Evolutionary conservation across 1,140 invertebrate genomes (phyloP).

Genomic region (Antheraea mylitta): DNA sequence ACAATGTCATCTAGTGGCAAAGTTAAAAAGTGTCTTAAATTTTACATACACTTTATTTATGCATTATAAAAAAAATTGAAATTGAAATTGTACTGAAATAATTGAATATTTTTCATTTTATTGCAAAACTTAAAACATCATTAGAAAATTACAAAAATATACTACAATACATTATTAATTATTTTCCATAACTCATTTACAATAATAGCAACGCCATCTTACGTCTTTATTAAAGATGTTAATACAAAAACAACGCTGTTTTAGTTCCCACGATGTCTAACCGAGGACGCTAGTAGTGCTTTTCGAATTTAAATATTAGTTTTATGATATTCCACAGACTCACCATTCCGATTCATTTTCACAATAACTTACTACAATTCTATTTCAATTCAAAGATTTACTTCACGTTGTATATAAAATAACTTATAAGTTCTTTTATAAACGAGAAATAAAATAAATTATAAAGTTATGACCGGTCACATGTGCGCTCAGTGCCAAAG

Average conservation of each 20-base stretch:
- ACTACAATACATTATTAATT: too few relatives aligned
- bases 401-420: background rate
- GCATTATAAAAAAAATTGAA: too few relatives aligned
- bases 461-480: slow-evolving; percentile 49
- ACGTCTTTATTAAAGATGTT: background rate
- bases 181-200: too few relatives aligned
- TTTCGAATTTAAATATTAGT: background rate
- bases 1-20: too few relatives aligned
- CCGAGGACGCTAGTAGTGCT: slow-evolving; percentile 15
- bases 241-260: background rate
- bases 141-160: too few relatives aligned
- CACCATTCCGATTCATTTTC: slow-evolving; percentile 56
- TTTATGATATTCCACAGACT: slow-evolving; percentile 31
- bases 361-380: slow-evolving; percentile 14
- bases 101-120: too few relatives aligned
- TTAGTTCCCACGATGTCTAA: background rate
- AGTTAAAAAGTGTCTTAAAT: too few relatives aligned
- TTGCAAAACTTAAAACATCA: too few relatives aligned
- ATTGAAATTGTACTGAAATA: too few relatives aligned
- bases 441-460: slow-evolving; percentile 9
- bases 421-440: background rate
- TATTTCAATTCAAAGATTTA: background rate
- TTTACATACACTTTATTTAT: too few relatives aligned
- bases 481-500: slow-evolving; percentile 52
- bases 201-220: slow-evolving; percentile 31